Base-by-base conservation (phyloP, 2,888 invertebrate genomes). In the Meloe dianella region DNA sequence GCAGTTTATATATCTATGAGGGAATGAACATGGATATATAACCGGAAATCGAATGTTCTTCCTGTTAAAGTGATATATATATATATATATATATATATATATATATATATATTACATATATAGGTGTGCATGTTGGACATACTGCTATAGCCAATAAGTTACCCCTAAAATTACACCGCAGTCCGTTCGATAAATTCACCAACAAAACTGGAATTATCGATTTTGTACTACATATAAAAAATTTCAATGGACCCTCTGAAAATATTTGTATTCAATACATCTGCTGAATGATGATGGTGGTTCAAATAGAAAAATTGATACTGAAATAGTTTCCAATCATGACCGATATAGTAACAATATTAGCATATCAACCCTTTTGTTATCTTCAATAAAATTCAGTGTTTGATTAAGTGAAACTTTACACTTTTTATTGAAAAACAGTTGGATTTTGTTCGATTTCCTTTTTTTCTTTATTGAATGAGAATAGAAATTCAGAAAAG, bases 41-140 rank as follows among this genome's bases (percentile, higher is more conserved):
- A 41, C 60, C 60, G 72, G 72, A 72, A 74, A 72, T 72, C 71
- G 70, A 72, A 73, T 68, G 65, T 69, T 69, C 67, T 74, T 74
- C 74, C 74, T 65, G 69, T 61, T 54, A 54, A 65, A 60, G 65
- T 67, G 72, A 70, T 69, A 63, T 63, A 66, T 66, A 57, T 41
- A 30, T 54, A 57, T 66, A 29, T 12, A 8, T 9, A 32, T 9
- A 32, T 66, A 58, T 35, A 20, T 30, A 32, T 7, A 35, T 7
- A 7, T 51, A 22, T 22, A 57, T 24, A 12, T 8, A 38, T 60
- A 38, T 38, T 63, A 38, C 59, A 64, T 59, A 38, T 58, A 32
- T 58, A 58, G n/a, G 30, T 58, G 30, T 58, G 58, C 10, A 54
- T 54, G 54, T 22, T 22, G 22, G 12, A 51, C 22, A 9, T 10